These are phyloP conservation scores for Micropoecilia bifurca DNA, from an alignment of 2,797 vertebrate genomes.

Conservation along the genomic window DNA sequence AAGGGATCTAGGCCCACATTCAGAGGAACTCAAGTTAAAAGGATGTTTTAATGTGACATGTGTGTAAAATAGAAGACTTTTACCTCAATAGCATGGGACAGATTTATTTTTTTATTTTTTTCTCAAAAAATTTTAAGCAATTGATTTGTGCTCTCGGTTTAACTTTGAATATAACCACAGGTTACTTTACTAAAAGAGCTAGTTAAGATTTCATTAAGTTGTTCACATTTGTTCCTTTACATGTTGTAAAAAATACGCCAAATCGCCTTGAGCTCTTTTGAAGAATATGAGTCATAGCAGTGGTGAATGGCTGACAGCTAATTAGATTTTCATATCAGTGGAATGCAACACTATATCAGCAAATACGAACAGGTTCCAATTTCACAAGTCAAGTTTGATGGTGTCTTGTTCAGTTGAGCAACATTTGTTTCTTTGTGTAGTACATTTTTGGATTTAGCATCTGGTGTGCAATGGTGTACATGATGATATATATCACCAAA, in stretches of 20 bases:
- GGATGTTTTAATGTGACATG: slow-evolving; percentile 40
- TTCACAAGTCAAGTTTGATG: neutral
- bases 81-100: slow-evolving; percentile 24
- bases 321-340: neutral
- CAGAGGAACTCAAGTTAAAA: slow-evolving; percentile 45
- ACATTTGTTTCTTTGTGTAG: neutral
- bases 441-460: neutral
- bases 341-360: neutral
- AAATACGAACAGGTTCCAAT: neutral
- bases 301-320: neutral
- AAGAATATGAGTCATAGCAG: neutral
- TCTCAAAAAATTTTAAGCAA: slow-evolving; percentile 34
- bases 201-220: neutral
- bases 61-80: slow-evolving; percentile 20
- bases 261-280: neutral
- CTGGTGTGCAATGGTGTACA: neutral
- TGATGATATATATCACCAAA: neutral
- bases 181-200: neutral
- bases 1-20: slow-evolving; percentile 37
- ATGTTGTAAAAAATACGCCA: neutral
- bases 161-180: slow-evolving; percentile 20
- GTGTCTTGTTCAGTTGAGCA: neutral
- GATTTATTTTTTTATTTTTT: slow-evolving; percentile 4
- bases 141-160: slow-evolving; percentile 28
- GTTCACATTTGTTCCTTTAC: neutral